A percentile compares a stretch with the other conserved stretches of the same genome.
Evolutionary conservation across 2,888 invertebrate species (phyloP).

Genomic region (Yponomeuta cagnagella): DNA sequence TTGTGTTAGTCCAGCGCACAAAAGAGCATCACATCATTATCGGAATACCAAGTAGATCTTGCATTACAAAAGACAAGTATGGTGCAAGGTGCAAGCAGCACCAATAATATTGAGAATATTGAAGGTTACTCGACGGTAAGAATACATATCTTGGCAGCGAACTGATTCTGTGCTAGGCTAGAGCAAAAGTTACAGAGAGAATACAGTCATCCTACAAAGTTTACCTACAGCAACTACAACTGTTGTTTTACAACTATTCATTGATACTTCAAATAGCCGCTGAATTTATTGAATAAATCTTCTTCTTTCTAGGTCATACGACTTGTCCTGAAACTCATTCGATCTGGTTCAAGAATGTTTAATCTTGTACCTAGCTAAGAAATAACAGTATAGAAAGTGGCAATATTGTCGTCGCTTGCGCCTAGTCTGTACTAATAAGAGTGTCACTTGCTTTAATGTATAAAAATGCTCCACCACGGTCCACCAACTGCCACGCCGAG

Average conservation of each 20-base stretch:
- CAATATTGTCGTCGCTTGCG: constrained; percentile 8
- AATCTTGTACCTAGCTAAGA: background rate
- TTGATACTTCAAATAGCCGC: background rate
- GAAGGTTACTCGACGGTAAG: background rate
- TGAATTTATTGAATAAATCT: background rate
- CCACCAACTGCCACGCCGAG: constrained; percentile 5
- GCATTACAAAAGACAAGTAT: background rate
- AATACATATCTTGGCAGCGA: background rate
- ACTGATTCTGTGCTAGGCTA: background rate
- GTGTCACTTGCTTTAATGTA: constrained; percentile 11
- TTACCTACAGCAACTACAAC: background rate
- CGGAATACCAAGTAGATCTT: too few relatives aligned
- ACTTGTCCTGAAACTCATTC: background rate
- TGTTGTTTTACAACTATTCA: background rate
- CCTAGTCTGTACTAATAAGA: constrained; percentile 1
- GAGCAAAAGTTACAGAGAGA: background rate
- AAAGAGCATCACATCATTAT: too few relatives aligned
- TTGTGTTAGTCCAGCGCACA: too few relatives aligned
- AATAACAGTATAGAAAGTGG: background rate
- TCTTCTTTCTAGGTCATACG: background rate
- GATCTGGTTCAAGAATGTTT: background rate
- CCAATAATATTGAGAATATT: background rate
- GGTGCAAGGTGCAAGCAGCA: background rate
- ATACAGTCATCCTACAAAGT: too few relatives aligned
- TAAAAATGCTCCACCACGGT: background rate